phyloP scores from a whole-genome alignment of 2,113 vertebrate genomes.

The Stegostoma tigrinum region DNA sequence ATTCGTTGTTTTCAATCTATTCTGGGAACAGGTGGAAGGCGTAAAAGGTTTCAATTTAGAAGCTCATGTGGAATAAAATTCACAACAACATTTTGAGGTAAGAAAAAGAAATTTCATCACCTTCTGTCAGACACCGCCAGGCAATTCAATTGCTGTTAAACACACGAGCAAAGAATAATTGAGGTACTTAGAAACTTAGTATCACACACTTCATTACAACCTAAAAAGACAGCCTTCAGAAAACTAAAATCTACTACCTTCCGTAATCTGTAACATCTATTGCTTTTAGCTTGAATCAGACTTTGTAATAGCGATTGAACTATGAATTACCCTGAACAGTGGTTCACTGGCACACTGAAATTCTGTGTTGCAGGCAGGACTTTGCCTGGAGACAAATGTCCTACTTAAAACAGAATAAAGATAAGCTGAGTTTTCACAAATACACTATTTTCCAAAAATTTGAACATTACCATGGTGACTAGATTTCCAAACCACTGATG shows the following conservation, averaged over 20 bases:
- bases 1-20: not conserved
- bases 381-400: not conserved
- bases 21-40: not conserved
- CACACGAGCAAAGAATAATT: not conserved
- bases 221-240: not conserved
- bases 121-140: not conserved
- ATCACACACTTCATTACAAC: not conserved
- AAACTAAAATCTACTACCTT: not conserved
- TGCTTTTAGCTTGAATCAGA: not conserved
- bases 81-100: not conserved
- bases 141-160: not conserved
- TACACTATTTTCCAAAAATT: slow-evolving; percentile 27
- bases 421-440: slow-evolving; percentile 20
- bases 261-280: not conserved
- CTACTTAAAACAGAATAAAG: not conserved
- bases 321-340: not conserved
- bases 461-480: slow-evolving; percentile 86
- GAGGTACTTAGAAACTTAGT: not conserved
- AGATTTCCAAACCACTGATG: slow-evolving; percentile 99
- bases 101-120: not conserved
- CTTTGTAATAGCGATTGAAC: not conserved
- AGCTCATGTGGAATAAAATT: not conserved
- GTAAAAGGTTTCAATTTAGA: not conserved
- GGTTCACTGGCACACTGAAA: not conserved
- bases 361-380: not conserved